A percentile compares a stretch with the other conserved stretches of the same genome.
phyloP scores from a whole-genome alignment of 2,797 vertebrate genomes.

The Sphenopsis melanotis region DNA sequence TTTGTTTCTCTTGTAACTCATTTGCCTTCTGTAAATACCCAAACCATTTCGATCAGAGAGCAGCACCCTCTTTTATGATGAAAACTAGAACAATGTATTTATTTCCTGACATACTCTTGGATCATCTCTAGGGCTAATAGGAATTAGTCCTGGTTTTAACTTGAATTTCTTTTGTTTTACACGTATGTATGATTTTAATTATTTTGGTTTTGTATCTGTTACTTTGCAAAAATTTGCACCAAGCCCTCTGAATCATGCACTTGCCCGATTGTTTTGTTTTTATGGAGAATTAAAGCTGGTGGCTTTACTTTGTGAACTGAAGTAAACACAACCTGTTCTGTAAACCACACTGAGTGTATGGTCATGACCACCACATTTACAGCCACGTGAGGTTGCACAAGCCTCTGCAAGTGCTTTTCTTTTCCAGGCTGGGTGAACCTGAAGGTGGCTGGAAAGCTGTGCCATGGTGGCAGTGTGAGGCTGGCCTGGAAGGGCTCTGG shows the following conservation, averaged over 20 bases:
- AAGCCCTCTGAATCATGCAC: background rate
- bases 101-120: conserved; percentile 8
- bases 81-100: conserved; percentile 14
- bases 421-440: background rate
- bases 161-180: conserved; percentile 60
- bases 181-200: background rate
- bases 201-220: conserved; percentile 9
- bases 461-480: background rate
- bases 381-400: background rate
- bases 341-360: background rate
- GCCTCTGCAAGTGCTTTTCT: background rate
- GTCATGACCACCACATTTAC: background rate
- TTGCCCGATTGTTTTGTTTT: background rate
- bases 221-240: conserved; percentile 63
- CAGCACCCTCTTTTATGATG: background rate
- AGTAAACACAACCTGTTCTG: background rate
- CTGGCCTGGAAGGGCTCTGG: fast-evolving
- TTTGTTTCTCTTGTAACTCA: background rate
- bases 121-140: background rate
- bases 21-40: background rate
- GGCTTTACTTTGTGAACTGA: conserved; percentile 2
- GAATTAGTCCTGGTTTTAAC: conserved; percentile 63
- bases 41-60: background rate
- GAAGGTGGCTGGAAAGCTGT: background rate
- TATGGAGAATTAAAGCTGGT: conserved; percentile 2